These are phyloP conservation scores for Aradophagus sp. DNA, from an alignment of 1,140 invertebrate species.

Conservation along the genomic window DNA sequence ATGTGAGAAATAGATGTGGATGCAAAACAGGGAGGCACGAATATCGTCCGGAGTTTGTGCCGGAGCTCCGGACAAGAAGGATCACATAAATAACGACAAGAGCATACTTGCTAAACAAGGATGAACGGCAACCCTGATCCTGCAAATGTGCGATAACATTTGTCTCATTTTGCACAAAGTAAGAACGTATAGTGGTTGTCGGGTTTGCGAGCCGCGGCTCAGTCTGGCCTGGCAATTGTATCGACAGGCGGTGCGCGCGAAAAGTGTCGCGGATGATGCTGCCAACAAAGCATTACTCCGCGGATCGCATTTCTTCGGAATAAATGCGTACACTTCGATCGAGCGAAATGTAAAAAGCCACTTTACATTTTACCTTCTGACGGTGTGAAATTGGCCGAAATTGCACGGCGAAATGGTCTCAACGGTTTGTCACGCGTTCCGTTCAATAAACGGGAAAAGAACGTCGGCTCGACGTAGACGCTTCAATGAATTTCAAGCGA, in stretches of 20 bases:
- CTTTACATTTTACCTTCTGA: slow-evolving; percentile 22
- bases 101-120: slow-evolving; percentile 34
- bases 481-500: no score
- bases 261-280: slow-evolving; percentile 38
- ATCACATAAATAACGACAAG: slow-evolving; percentile 50
- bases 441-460: neutral
- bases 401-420: neutral
- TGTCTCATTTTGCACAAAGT: slow-evolving; percentile 54
- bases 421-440: neutral
- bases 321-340: slow-evolving; percentile 40
- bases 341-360: slow-evolving; percentile 27
- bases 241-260: slow-evolving; percentile 40
- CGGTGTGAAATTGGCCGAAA: slow-evolving; percentile 6
- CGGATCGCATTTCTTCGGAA: slow-evolving; percentile 43
- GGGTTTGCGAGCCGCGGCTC: slow-evolving; percentile 34
- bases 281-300: slow-evolving; percentile 36
- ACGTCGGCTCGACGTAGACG: no score
- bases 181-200: slow-evolving; percentile 52
- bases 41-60: slow-evolving; percentile 40
- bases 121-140: slow-evolving; percentile 47
- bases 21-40: slow-evolving; percentile 30
- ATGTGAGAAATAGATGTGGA: slow-evolving; percentile 36
- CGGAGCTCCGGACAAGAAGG: slow-evolving; percentile 39
- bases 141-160: slow-evolving; percentile 57
- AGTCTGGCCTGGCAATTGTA: slow-evolving; percentile 39